These are phyloP conservation scores for Pelosia muscerda DNA, from an alignment of 2,888 invertebrate species.

Conservation along the genomic window DNA sequence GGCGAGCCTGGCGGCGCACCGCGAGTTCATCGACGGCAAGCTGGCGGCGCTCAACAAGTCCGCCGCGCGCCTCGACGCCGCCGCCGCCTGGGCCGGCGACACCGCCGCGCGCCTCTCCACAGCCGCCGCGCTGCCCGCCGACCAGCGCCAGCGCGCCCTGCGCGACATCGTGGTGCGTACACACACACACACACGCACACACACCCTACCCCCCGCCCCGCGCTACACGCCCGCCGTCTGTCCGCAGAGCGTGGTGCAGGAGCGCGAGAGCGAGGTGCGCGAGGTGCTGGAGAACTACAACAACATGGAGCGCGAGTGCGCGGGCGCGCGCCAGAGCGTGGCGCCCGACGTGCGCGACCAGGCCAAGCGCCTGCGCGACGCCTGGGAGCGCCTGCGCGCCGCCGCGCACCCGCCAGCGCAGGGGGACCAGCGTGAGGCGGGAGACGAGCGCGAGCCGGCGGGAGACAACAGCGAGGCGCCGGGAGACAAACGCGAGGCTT, in stretches of 20 bases:
- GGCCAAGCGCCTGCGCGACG: slow-evolving; percentile 75
- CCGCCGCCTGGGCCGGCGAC: slow-evolving; percentile 54
- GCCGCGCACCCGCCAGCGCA: slow-evolving; percentile 14
- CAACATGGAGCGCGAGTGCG: slow-evolving; percentile 86
- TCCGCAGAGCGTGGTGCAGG: slow-evolving; percentile 75
- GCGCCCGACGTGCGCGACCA: slow-evolving; percentile 73
- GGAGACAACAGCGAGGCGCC: slow-evolving; percentile 18
- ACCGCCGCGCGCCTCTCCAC: slow-evolving; percentile 31
- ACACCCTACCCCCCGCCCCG: too few relatives aligned
- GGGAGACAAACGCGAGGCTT: slow-evolving; percentile 22
- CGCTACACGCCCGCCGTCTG: neutral
- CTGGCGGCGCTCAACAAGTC: slow-evolving; percentile 86
- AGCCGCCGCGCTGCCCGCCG: slow-evolving; percentile 20
- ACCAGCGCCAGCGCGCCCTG: neutral
- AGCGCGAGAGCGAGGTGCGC: slow-evolving; percentile 87
- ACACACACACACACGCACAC: too few relatives aligned
- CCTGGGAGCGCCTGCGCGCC: slow-evolving; percentile 23
- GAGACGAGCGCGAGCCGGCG: slow-evolving; percentile 15
- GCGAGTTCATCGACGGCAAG: slow-evolving; percentile 86
- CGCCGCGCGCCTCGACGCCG: slow-evolving; percentile 84
- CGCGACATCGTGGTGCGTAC: slow-evolving; percentile 32
- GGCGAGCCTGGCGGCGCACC: slow-evolving; percentile 80
- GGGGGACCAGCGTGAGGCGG: slow-evolving; percentile 19
- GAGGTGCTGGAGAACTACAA: slow-evolving; percentile 89
- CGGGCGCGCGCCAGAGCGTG: slow-evolving; percentile 65